These are phyloP conservation scores for Lasioglossum figueresi DNA, from an alignment of 2,888 invertebrate species.

Conservation along the genomic window DNA sequence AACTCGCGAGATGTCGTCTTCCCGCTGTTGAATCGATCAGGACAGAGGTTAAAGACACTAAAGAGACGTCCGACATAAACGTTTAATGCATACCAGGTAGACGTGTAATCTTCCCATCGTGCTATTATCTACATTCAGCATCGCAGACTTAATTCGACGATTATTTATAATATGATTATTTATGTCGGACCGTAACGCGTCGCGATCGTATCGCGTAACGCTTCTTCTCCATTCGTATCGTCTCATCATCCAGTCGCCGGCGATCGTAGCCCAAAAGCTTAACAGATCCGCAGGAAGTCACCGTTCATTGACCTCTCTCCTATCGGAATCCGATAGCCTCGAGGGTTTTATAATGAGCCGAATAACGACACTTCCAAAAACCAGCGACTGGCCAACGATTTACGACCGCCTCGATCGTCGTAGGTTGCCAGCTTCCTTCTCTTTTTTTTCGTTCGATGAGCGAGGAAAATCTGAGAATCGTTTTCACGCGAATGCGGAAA, in stretches of 20 bases:
- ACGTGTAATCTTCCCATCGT: background rate
- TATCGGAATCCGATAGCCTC: slow-evolving; percentile 31
- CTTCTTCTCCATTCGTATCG: background rate
- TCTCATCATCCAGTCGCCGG: background rate
- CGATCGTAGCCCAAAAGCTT: background rate
- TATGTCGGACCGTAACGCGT: background rate
- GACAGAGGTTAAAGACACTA: background rate
- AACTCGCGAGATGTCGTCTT: background rate
- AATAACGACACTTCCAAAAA: slow-evolving; percentile 22
- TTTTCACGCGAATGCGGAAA: background rate
- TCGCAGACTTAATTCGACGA: background rate
- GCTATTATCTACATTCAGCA: background rate
- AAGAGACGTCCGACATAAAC: background rate
- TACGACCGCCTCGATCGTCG: background rate
- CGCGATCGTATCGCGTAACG: background rate
- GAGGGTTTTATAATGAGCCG: slow-evolving; percentile 20
- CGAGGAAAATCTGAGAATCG: background rate
- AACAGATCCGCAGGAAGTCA: background rate
- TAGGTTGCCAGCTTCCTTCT: background rate
- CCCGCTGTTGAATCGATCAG: background rate
- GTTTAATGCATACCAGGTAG: background rate
- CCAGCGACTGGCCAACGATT: background rate
- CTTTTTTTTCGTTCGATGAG: background rate
- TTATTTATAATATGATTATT: background rate
- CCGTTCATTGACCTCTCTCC: slow-evolving; percentile 6